These are phyloP conservation scores for Brachionus rotundiformis DNA, from an alignment of 1,140 invertebrate species.

Conservation along the genomic window DNA sequence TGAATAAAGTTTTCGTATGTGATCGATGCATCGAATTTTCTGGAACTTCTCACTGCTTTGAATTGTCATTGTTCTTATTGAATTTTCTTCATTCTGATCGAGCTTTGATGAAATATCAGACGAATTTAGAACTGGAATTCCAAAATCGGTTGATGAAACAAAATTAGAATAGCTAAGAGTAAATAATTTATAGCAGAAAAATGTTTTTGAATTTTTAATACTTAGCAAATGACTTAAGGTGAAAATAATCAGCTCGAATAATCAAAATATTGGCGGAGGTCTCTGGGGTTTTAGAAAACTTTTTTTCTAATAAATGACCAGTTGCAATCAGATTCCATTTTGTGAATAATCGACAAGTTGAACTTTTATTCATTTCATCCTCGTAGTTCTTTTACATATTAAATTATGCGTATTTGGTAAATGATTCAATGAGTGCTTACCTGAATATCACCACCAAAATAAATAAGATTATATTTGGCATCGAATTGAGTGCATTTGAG, in stretches of 20 bases:
- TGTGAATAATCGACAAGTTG: not conserved
- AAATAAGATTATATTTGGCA: constrained; percentile 39
- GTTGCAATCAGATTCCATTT: constrained; percentile 1
- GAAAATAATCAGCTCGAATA: constrained; percentile 39
- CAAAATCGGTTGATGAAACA: constrained; percentile 35
- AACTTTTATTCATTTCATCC: constrained; percentile 39
- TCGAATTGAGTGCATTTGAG: not conserved
- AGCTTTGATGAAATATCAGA: not conserved
- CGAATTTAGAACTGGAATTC: not conserved
- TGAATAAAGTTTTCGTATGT: not conserved
- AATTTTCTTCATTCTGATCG: not conserved
- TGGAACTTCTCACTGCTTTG: too few species aligned
- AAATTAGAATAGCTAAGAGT: constrained; percentile 47
- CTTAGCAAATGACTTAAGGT: constrained; percentile 48
- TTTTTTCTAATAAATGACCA: not conserved
- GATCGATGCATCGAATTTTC: not conserved
- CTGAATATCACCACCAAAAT: constrained; percentile 48
- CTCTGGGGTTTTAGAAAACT: not conserved
- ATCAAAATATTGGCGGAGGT: not conserved
- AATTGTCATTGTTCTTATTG: not conserved
- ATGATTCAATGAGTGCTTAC: not conserved
- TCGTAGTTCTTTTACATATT: constrained; percentile 4
- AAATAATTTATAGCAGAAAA: not conserved
- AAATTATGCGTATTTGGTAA: not conserved
- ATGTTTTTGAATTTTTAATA: not conserved